Conservation (phyloP, 2,888 invertebrate genomes). For the Agrypnus murinus region DNA sequence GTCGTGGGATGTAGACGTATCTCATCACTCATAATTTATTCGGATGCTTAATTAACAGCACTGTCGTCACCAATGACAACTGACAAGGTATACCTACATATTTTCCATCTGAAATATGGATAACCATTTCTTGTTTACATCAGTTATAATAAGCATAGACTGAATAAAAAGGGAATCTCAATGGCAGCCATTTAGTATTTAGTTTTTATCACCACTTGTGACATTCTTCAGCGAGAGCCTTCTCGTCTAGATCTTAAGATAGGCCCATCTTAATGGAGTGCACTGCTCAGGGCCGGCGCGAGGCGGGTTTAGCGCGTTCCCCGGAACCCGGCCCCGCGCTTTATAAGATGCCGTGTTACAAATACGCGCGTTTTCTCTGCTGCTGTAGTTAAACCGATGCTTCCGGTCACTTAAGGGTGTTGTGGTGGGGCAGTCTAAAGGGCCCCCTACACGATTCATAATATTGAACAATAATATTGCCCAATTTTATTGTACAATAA, state of each 20-base stretch:
- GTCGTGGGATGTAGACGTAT: slow-evolving; percentile 22
- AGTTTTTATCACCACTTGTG: slow-evolving; percentile 43
- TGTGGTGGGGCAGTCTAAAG: too few relatives aligned
- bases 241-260: slow-evolving; percentile 48
- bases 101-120: slow-evolving; percentile 31
- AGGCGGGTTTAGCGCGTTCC: too few relatives aligned
- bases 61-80: slow-evolving; percentile 35
- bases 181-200: slow-evolving; percentile 46
- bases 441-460: too few relatives aligned
- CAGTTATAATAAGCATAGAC: slow-evolving; percentile 28
- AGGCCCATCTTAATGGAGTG: slow-evolving; percentile 51
- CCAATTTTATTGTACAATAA: too few relatives aligned
- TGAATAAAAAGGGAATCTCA: slow-evolving; percentile 30
- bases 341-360: too few relatives aligned
- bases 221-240: slow-evolving; percentile 46
- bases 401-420: too few relatives aligned
- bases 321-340: too few relatives aligned
- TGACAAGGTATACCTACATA: slow-evolving; percentile 31
- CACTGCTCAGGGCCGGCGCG: too few relatives aligned
- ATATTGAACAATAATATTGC: too few relatives aligned
- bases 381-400: too few relatives aligned
- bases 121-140: slow-evolving; percentile 32
- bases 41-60: slow-evolving; percentile 36
- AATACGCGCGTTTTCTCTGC: too few relatives aligned
- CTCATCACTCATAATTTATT: slow-evolving; percentile 40